Evolutionary conservation across 2,888 invertebrate genomes (phyloP).

Genomic region (Hyposoter didymator): DNA sequence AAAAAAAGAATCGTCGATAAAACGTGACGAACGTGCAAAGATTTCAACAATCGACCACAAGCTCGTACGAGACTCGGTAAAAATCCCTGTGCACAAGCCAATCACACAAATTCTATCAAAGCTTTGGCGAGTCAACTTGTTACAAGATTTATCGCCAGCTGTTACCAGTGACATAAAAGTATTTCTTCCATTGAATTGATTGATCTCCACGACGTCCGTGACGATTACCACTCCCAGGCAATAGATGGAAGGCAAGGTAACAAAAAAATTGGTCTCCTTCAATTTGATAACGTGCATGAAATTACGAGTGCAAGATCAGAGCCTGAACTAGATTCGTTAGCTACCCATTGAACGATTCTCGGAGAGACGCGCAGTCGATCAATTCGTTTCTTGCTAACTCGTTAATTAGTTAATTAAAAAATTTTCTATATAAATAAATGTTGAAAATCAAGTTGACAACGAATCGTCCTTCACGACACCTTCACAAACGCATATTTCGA

Average conservation of each 20-base stretch:
- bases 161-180: conserved; percentile 17
- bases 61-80: not conserved
- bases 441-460: not conserved
- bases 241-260: conserved; percentile 1
- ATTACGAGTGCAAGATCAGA: not conserved
- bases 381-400: no score
- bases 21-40: not conserved
- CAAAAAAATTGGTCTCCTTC: not conserved
- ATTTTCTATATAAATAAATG: not conserved
- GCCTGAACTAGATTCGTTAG: not conserved
- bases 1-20: not conserved
- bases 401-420: not conserved
- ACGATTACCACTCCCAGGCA: conserved; percentile 23
- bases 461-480: not conserved
- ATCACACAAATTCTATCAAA: conserved; percentile 10
- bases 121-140: conserved; percentile 24
- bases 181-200: conserved; percentile 37
- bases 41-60: not conserved
- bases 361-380: not conserved
- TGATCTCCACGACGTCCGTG: conserved; percentile 24
- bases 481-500: not conserved
- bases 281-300: conserved; percentile 31
- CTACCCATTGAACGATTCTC: not conserved
- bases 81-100: not conserved
- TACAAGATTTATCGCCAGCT: conserved; percentile 30